Evolutionary conservation across 2,797 vertebrate genomes (phyloP).

Genomic region (Capromys pilorides): DNA sequence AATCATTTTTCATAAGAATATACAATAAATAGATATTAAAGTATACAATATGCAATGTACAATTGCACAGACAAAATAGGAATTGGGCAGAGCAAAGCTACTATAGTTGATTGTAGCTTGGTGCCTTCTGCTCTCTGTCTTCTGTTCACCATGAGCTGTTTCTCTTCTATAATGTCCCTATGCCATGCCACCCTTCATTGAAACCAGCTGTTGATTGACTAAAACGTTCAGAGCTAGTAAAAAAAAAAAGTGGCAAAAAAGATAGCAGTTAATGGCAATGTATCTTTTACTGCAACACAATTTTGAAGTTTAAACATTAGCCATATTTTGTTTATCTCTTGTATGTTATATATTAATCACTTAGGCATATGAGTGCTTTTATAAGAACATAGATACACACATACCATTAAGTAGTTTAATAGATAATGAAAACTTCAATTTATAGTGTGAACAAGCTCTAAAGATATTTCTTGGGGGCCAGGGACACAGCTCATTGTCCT

Average conservation of each 20-base stretch:
- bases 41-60: no score
- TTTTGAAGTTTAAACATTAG: neutral
- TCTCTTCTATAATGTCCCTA: no score
- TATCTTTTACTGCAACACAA: neutral
- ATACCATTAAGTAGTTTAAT: slow-evolving; percentile 24
- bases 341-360: neutral
- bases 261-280: neutral
- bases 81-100: no score
- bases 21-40: no score
- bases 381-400: neutral
- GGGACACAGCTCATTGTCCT: no score
- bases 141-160: no score
- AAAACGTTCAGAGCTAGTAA: neutral
- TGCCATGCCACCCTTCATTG: no score
- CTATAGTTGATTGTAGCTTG: no score
- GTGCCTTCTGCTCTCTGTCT: no score
- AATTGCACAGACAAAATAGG: no score
- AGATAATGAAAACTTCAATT: neutral
- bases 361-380: neutral
- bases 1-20: neutral
- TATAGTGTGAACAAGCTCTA: slow-evolving; percentile 7
- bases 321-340: neutral
- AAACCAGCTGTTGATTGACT: no score
- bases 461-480: neutral
- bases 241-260: neutral